phyloP scores from a whole-genome alignment of 2,113 vertebrate species.

The Muntiacus muntjak region DNA sequence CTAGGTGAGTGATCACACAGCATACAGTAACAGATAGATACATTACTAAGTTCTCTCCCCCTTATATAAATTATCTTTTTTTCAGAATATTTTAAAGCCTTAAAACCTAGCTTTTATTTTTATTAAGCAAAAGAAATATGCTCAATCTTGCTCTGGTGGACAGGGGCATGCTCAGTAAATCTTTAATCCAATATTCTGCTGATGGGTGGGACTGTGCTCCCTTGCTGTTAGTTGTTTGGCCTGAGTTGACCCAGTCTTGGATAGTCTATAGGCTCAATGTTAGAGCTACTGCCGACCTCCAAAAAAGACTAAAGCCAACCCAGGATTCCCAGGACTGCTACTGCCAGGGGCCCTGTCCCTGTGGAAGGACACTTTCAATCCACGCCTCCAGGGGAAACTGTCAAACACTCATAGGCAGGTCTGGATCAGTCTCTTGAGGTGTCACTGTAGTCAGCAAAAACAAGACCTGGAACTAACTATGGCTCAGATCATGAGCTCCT shows the following conservation, averaged over 20 bases:
- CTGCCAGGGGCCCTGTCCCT: not conserved
- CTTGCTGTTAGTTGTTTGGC: not conserved
- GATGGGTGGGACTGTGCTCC: not conserved
- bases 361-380: not conserved
- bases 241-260: not conserved
- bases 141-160: not conserved
- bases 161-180: not conserved
- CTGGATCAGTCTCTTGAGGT: not conserved
- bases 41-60: not conserved
- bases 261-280: not conserved
- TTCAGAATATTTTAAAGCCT: not conserved
- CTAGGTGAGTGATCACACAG: not conserved
- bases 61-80: not conserved
- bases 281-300: not conserved
- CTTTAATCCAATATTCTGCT: not conserved
- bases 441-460: not conserved
- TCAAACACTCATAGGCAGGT: not conserved
- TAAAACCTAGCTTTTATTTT: constrained; percentile 38
- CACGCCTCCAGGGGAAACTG: not conserved
- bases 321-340: not conserved
- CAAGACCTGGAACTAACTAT: not conserved
- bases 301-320: not conserved
- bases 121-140: not conserved
- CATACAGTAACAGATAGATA: not conserved
- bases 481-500: not conserved